These are phyloP conservation scores for Falco punctatus DNA, from an alignment of 2,113 vertebrate genomes.

Conservation along the genomic window DNA sequence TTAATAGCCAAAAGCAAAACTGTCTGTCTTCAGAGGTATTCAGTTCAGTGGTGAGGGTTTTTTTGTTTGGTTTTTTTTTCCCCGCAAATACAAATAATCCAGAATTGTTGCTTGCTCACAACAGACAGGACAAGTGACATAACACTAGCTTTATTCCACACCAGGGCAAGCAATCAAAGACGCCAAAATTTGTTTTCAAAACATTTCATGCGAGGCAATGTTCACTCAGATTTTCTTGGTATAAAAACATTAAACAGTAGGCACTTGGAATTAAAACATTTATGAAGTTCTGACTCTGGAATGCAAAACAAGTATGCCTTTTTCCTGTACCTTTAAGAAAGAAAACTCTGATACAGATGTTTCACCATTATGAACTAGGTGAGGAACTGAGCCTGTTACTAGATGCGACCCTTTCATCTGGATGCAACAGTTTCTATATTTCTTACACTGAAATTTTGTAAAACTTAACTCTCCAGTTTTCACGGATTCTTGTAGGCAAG, in stretches of 20 bases:
- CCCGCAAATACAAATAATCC: neutral
- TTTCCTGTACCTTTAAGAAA: neutral
- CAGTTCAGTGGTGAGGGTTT: neutral
- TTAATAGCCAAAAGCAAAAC: slow-evolving; percentile 7
- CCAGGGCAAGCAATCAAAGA: neutral
- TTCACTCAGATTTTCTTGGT: neutral
- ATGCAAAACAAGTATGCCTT: neutral
- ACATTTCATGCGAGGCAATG: rapidly evolving
- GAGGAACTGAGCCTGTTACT: neutral
- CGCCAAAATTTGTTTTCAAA: neutral
- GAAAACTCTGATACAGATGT: rapidly evolving
- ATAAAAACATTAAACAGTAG: neutral
- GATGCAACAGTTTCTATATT: neutral
- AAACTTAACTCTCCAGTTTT: neutral
- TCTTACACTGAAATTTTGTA: neutral
- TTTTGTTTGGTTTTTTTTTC: neutral
- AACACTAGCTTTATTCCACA: rapidly evolving
- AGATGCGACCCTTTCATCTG: neutral
- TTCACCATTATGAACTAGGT: rapidly evolving
- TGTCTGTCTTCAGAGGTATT: neutral
- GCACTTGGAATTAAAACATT: slow-evolving; percentile 23
- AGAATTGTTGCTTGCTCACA: neutral
- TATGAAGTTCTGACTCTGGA: neutral
- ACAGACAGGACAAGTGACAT: neutral
- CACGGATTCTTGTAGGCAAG: neutral